Conservation (phyloP, 2,797 vertebrate species). For the Mus caroli region DNA sequence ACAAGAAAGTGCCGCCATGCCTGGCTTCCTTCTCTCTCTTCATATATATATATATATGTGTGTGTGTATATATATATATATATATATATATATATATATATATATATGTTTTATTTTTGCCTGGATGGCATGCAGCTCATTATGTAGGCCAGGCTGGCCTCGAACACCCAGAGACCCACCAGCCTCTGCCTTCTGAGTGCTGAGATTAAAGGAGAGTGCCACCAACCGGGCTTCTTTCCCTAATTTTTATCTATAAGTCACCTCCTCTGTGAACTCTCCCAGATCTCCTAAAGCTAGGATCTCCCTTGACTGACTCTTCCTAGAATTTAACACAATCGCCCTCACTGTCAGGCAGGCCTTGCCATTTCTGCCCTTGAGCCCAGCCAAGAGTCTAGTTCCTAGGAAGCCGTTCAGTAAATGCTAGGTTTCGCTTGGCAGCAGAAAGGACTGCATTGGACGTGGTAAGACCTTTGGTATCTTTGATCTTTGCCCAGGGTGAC, state of each 20-base stretch:
- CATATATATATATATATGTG: no score
- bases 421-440: background rate
- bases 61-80: no score
- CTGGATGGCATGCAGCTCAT: background rate
- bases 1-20: background rate
- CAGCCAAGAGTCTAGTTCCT: background rate
- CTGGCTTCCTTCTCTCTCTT: background rate
- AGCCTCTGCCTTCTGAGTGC: background rate
- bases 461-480: conserved; percentile 30
- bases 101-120: background rate
- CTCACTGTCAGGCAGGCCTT: background rate
- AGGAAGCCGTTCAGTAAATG: conserved; percentile 2
- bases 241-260: background rate
- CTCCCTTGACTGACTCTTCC: background rate
- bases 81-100: no score
- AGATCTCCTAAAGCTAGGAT: background rate
- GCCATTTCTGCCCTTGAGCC: background rate
- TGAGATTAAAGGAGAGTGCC: background rate
- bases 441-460: background rate
- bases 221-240: background rate
- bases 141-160: background rate
- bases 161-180: background rate
- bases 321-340: background rate
- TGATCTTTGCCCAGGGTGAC: conserved; percentile 31
- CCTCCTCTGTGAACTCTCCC: conserved; percentile 13